A percentile compares a stretch with the other conserved stretches of the same genome.
Evolutionary conservation across 2,113 vertebrate species (phyloP).

Genomic region (Nicator chloris): DNA sequence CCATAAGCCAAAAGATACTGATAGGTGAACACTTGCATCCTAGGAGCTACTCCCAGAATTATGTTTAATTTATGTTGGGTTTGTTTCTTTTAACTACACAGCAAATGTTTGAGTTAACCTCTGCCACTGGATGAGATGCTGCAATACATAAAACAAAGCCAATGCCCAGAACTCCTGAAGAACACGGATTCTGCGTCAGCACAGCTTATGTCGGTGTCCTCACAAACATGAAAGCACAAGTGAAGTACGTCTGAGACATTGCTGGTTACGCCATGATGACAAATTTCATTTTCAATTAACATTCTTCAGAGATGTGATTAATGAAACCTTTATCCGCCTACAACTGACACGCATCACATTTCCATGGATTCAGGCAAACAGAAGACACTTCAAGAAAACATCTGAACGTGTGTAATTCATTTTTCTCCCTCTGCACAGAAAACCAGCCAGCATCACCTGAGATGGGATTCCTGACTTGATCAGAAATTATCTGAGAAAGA

Average conservation of each 20-base stretch:
- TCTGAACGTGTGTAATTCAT: not conserved
- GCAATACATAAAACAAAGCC: not conserved
- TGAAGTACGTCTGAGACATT: not conserved
- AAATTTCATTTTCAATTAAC: constrained; percentile 3
- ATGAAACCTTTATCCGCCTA: not conserved
- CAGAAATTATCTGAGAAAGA: not conserved
- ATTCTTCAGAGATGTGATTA: not conserved
- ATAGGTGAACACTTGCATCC: not conserved
- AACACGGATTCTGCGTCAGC: not conserved
- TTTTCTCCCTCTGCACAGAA: not conserved
- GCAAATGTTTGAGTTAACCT: not conserved
- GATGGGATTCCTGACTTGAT: not conserved
- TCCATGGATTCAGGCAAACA: constrained; percentile 20
- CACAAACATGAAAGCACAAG: not conserved
- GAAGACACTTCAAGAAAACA: constrained; percentile 8
- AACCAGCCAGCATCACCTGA: fast-evolving
- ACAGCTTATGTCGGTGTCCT: not conserved
- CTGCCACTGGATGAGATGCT: not conserved
- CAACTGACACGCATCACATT: not conserved
- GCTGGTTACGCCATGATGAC: not conserved
- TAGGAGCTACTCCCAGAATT: not conserved
- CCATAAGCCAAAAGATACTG: not conserved
- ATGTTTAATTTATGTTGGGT: not conserved
- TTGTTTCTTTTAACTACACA: not conserved
- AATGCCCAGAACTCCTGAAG: not conserved